A percentile compares a stretch with the other conserved stretches of the same genome.
phyloP scores from a whole-genome alignment of 2,888 invertebrate genomes.

The Ophioninae sp. region DNA sequence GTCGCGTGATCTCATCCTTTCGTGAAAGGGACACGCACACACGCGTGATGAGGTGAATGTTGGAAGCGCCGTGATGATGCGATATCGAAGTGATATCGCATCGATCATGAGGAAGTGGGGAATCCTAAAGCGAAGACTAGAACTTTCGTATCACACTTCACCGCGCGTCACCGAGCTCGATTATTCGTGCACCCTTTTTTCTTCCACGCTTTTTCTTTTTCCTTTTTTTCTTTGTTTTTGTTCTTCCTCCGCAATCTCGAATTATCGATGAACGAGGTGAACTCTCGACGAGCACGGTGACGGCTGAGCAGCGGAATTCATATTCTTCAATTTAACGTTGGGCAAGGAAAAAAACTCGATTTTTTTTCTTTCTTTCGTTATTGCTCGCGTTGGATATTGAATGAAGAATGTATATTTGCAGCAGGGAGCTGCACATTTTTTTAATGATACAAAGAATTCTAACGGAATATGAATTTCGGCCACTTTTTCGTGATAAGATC shows the following conservation, averaged over 20 bases:
- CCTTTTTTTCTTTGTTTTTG: background rate
- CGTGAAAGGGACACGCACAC: constrained; percentile 4
- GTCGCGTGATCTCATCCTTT: background rate
- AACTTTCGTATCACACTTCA: background rate
- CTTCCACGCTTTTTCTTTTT: background rate
- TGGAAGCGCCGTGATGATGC: constrained; percentile 55
- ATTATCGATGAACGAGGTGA: background rate
- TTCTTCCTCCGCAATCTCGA: background rate
- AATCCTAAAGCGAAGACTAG: constrained; percentile 34
- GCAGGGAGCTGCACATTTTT: no score
- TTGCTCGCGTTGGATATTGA: background rate
- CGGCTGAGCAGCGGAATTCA: constrained; percentile 3
- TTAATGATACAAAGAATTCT: background rate
- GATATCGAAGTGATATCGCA: constrained; percentile 59
- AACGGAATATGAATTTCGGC: background rate
- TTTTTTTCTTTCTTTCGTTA: background rate
- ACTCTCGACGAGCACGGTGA: constrained; percentile 12
- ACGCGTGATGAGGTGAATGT: constrained; percentile 31
- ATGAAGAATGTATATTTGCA: background rate
- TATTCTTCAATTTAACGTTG: background rate
- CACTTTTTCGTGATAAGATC: background rate
- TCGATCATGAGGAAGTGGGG: constrained; percentile 51
- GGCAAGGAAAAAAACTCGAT: background rate
- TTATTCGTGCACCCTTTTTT: background rate
- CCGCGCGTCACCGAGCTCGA: constrained; percentile 31